Percentiles rank a stretch among this genome's conserved stretches.
Conservation (phyloP, 2,113 vertebrate genomes). For the Phalacrocorax aristotelis region DNA sequence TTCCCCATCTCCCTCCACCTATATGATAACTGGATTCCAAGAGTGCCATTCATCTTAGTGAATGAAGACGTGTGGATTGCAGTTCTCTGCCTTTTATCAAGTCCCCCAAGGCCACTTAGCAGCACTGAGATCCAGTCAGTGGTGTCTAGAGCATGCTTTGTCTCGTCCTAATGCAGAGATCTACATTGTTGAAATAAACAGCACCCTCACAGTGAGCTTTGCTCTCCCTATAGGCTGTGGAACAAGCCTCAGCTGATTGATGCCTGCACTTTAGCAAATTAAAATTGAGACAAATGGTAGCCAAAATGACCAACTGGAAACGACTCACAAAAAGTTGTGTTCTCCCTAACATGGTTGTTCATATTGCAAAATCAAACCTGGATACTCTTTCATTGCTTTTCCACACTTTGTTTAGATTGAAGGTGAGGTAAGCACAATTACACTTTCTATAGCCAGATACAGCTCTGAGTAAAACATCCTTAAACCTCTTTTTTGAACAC, state of each 20-base stretch:
- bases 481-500: background rate
- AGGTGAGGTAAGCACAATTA: background rate
- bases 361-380: background rate
- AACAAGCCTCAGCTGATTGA: background rate
- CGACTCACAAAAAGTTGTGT: background rate
- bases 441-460: background rate
- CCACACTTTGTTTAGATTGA: background rate
- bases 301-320: background rate
- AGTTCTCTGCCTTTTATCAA: background rate
- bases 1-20: background rate
- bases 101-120: background rate
- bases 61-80: background rate
- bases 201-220: background rate
- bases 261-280: background rate
- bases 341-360: background rate
- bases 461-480: background rate
- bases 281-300: background rate
- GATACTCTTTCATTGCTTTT: background rate
- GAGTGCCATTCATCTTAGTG: background rate
- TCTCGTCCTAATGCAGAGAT: background rate
- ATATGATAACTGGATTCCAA: background rate
- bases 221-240: background rate
- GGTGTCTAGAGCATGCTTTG: background rate
- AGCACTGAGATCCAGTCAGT: background rate
- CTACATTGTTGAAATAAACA: background rate